A percentile compares a stretch with the other conserved stretches of the same genome.
phyloP scores from a whole-genome alignment of 2,888 invertebrate genomes.

The Sarcophaga carnaria region DNA sequence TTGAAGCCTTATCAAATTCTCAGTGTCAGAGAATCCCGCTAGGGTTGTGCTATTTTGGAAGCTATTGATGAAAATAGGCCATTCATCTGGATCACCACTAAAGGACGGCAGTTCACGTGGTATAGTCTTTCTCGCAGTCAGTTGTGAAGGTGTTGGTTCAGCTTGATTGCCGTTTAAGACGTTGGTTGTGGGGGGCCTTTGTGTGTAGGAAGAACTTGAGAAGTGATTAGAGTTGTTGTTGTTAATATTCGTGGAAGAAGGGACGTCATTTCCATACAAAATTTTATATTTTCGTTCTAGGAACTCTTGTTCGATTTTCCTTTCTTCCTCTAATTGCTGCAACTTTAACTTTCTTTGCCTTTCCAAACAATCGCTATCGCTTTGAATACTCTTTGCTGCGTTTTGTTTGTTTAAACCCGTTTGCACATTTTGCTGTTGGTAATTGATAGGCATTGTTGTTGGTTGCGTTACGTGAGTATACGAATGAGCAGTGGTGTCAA shows the following conservation, averaged over 20 bases:
- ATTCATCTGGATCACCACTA: neutral
- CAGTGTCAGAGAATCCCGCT: neutral
- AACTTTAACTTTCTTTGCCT: constrained; percentile 1
- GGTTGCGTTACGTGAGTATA: no score
- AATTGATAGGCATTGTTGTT: neutral
- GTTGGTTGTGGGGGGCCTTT: neutral
- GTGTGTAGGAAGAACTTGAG: no score
- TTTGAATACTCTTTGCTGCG: neutral
- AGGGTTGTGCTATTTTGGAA: neutral
- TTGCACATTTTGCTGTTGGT: neutral
- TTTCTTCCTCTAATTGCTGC: constrained; percentile 17
- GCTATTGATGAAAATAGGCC: neutral
- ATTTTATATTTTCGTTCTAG: constrained; percentile 26
- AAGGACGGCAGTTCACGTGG: no score
- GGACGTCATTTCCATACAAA: neutral
- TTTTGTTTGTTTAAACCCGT: neutral
- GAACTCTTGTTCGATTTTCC: constrained; percentile 20
- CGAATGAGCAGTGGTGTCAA: no score
- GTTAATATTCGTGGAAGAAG: no score
- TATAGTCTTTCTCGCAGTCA: neutral
- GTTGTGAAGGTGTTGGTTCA: constrained; percentile 14
- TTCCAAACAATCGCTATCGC: neutral
- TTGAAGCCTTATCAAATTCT: neutral
- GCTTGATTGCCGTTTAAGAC: neutral
- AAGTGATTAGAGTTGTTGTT: no score